These are phyloP conservation scores for Drosophila paracracens DNA, from an alignment of 2,888 invertebrate species.

Conservation along the genomic window DNA sequence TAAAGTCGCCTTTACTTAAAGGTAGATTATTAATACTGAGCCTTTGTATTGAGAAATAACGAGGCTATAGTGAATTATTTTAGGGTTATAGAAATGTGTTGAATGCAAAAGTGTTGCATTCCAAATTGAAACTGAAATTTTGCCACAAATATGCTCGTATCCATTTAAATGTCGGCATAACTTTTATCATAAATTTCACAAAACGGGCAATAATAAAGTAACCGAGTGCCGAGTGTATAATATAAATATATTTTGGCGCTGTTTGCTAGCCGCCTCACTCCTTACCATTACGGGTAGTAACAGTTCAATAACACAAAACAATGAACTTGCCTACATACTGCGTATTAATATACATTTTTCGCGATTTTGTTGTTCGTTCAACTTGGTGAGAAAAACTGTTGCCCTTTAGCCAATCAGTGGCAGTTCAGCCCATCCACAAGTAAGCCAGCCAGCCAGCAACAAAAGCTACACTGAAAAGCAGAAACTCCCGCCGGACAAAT, in stretches of 20 bases:
- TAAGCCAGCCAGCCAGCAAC: background rate
- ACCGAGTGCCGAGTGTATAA: slow-evolving; percentile 42
- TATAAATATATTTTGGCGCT: slow-evolving; percentile 55
- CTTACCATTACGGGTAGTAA: slow-evolving; percentile 9
- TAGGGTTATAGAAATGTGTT: slow-evolving; percentile 14
- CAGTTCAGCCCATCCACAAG: background rate
- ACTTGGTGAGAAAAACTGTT: slow-evolving; percentile 16
- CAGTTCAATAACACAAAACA: slow-evolving; percentile 48
- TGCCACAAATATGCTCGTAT: slow-evolving; percentile 19
- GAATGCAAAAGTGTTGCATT: slow-evolving; percentile 14
- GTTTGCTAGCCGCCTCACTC: background rate
- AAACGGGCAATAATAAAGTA: slow-evolving; percentile 29
- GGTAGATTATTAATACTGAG: background rate
- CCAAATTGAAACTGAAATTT: slow-evolving; percentile 35
- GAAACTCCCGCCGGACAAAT: slow-evolving; percentile 52
- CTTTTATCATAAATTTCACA: slow-evolving; percentile 70
- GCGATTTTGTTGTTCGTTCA: slow-evolving; percentile 14
- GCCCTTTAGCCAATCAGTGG: slow-evolving; percentile 18
- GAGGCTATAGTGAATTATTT: background rate
- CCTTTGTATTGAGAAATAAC: background rate
- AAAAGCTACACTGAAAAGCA: slow-evolving; percentile 7
- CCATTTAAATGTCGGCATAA: slow-evolving; percentile 49
- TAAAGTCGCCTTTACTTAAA: background rate
- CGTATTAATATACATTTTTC: slow-evolving; percentile 28
- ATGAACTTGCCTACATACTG: slow-evolving; percentile 25